Conservation (phyloP, 1,140 invertebrate species). For the Magallana gigas region DNA sequence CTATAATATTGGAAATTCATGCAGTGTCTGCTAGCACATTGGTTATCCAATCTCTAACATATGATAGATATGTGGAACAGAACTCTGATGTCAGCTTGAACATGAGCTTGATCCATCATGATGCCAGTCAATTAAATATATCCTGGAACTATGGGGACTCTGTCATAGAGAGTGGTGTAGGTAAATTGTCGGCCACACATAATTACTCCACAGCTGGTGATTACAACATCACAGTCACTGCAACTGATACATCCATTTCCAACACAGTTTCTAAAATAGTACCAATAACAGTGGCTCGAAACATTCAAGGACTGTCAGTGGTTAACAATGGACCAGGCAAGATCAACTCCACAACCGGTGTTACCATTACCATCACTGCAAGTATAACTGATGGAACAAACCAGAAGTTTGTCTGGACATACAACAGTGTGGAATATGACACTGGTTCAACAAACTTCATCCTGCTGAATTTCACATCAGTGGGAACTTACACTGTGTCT, state of each 20-base stretch:
- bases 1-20: slow-evolving; percentile 27
- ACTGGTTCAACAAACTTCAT: slow-evolving; percentile 28
- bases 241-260: slow-evolving; percentile 1
- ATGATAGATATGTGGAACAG: slow-evolving; percentile 2
- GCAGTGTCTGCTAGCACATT: slow-evolving; percentile 45
- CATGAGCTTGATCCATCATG: slow-evolving; percentile 45
- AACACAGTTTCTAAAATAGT: background rate
- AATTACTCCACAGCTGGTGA: slow-evolving; percentile 45
- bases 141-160: slow-evolving; percentile 47
- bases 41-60: background rate
- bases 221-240: slow-evolving; percentile 44
- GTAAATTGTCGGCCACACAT: slow-evolving; percentile 1
- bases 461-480: slow-evolving; percentile 38
- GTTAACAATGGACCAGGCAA: slow-evolving; percentile 19
- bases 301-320: slow-evolving; percentile 22
- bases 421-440: slow-evolving; percentile 4
- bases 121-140: background rate
- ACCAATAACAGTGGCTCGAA: slow-evolving; percentile 40
- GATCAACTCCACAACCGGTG: slow-evolving; percentile 23
- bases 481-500: slow-evolving; percentile 53
- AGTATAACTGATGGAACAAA: slow-evolving; percentile 39
- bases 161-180: background rate
- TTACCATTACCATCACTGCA: slow-evolving; percentile 41
- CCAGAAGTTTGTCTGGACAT: slow-evolving; percentile 49
- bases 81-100: slow-evolving; percentile 10